These are phyloP conservation scores for Aleiodes testaceus DNA, from an alignment of 2,888 invertebrate species.

Conservation along the genomic window DNA sequence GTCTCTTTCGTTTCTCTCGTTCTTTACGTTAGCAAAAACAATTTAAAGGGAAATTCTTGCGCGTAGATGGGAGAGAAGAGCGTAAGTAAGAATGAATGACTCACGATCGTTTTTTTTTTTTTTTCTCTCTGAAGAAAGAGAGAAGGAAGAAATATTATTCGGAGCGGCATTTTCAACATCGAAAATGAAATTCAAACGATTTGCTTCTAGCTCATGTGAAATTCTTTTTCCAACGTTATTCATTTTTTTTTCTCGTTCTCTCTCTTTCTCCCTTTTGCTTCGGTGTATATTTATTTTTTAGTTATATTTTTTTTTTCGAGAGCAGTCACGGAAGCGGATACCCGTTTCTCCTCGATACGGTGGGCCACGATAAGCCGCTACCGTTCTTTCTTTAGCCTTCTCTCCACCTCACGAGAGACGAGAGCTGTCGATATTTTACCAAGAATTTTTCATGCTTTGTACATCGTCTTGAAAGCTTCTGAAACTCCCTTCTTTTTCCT, in stretches of 20 bases:
- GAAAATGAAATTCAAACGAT: no score
- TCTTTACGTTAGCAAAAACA: background rate
- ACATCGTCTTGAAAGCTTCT: conserved; percentile 47
- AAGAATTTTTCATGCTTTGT: conserved; percentile 53
- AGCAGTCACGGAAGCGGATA: conserved; percentile 44
- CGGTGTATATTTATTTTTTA: conserved; percentile 8
- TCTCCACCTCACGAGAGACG: conserved; percentile 40
- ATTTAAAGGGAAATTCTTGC: conserved; percentile 25
- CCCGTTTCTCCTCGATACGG: conserved; percentile 38
- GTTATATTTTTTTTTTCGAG: conserved; percentile 26
- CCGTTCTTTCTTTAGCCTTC: conserved; percentile 32
- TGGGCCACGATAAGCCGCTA: conserved; percentile 43
- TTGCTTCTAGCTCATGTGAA: no score
- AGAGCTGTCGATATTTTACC: conserved; percentile 52
- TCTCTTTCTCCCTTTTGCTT: background rate
- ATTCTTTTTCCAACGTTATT: background rate
- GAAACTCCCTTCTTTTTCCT: conserved; percentile 31
- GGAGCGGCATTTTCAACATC: no score
- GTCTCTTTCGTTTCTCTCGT: background rate
- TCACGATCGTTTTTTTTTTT: conserved; percentile 15
- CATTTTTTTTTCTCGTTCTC: conserved; percentile 9
- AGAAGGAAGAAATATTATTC: background rate
- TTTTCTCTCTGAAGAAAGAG: background rate
- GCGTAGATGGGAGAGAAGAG: conserved; percentile 18
- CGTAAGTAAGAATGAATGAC: conserved; percentile 4